These are phyloP conservation scores for Morpho achilles DNA, from an alignment of 2,888 invertebrate species.

Conservation along the genomic window DNA sequence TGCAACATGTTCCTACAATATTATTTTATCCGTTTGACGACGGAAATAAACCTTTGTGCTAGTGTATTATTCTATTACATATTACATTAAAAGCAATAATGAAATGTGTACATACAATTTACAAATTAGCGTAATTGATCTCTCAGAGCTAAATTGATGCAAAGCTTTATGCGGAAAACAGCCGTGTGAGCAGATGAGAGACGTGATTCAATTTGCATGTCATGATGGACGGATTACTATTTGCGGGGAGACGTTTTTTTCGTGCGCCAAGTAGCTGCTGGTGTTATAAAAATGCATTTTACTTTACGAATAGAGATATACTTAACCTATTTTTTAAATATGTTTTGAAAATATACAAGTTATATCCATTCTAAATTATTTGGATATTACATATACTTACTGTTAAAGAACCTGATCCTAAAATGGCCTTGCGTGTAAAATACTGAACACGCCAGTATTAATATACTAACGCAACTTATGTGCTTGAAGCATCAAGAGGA, in stretches of 20 bases:
- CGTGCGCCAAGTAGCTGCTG: not conserved
- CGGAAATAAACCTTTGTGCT: constrained; percentile 7
- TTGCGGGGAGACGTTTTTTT: constrained; percentile 37
- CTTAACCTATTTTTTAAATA: not conserved
- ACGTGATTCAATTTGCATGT: constrained; percentile 75
- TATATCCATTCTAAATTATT: too few relatives aligned
- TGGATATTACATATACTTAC: too few relatives aligned
- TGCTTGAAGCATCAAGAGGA: too few relatives aligned
- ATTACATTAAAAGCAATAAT: not conserved
- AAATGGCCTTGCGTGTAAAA: too few relatives aligned
- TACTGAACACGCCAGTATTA: too few relatives aligned
- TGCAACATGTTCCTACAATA: constrained; percentile 38
- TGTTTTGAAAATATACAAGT: too few relatives aligned
- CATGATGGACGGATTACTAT: constrained; percentile 68
- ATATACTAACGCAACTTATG: too few relatives aligned
- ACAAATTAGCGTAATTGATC: too few relatives aligned
- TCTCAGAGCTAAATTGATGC: too few relatives aligned
- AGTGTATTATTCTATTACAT: not conserved
- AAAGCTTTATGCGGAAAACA: constrained; percentile 38
- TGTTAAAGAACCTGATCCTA: too few relatives aligned
- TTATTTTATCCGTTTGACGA: constrained; percentile 20
- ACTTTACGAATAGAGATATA: constrained; percentile 1
- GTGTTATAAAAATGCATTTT: not conserved
- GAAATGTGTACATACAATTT: too few relatives aligned
- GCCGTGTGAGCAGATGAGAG: constrained; percentile 60